phyloP scores from a whole-genome alignment of 2,888 invertebrate genomes.

The Argyra leucocephala region DNA sequence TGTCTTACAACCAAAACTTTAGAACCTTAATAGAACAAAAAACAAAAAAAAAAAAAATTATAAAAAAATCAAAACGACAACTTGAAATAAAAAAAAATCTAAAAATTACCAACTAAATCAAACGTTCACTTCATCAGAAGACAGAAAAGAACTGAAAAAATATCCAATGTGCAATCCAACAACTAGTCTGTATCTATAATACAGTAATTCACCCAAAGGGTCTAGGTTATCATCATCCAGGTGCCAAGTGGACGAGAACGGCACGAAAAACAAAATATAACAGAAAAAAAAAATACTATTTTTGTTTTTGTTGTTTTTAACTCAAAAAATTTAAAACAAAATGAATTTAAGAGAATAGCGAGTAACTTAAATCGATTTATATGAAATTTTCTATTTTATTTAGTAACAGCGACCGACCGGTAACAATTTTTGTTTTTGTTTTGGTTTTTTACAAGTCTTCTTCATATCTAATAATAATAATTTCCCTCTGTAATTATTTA shows the following conservation, averaged over 20 bases:
- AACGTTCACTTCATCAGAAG: not conserved
- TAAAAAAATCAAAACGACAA: not conserved
- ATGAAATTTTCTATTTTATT: too few relatives aligned
- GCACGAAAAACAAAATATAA: too few relatives aligned
- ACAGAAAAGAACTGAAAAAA: not conserved
- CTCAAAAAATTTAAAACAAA: too few relatives aligned
- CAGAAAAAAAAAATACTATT: too few relatives aligned
- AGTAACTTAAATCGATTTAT: too few relatives aligned
- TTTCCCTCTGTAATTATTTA: too few relatives aligned
- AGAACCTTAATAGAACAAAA: not conserved
- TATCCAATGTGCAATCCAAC: not conserved
- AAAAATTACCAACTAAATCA: not conserved
- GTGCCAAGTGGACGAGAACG: conserved; percentile 11
- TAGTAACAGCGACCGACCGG: too few relatives aligned
- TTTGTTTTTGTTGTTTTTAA: not conserved
- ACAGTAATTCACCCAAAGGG: conserved; percentile 9
- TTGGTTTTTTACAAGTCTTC: too few relatives aligned
- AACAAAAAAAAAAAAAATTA: not conserved
- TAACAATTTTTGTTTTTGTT: too few relatives aligned
- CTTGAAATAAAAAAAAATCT: not conserved
- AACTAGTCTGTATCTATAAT: not conserved
- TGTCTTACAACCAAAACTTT: not conserved
- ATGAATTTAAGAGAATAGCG: too few relatives aligned
- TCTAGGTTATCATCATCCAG: conserved; percentile 10
- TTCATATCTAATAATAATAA: too few relatives aligned